Percentiles rank a stretch among this genome's conserved stretches.
Conservation (phyloP, 2,113 vertebrate genomes). For the Cromileptes altivelis region DNA sequence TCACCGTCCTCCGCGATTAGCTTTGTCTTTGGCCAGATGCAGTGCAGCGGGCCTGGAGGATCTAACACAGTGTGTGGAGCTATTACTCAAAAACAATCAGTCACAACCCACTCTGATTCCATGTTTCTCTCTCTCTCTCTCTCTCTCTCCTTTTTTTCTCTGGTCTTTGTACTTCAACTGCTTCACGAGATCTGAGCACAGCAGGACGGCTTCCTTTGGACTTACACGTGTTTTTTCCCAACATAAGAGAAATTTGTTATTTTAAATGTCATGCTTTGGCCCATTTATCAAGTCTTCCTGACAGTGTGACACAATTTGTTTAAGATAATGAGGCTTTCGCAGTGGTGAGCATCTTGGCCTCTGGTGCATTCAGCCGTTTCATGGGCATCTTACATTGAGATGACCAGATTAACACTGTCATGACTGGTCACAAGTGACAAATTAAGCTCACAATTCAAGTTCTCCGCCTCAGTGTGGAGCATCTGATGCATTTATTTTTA, state of each 20-base stretch:
- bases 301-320: slow-evolving; percentile 56
- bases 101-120: slow-evolving; percentile 69
- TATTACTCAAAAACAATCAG: slow-evolving; percentile 78
- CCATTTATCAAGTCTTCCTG: slow-evolving; percentile 57
- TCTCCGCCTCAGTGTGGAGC: not conserved
- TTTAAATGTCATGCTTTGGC: slow-evolving; percentile 57
- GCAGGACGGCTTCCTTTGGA: slow-evolving; percentile 49
- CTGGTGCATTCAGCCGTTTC: slow-evolving; percentile 30
- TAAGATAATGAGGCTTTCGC: slow-evolving; percentile 45
- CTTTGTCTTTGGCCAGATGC: slow-evolving; percentile 76
- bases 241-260: slow-evolving; percentile 45
- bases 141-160: not conserved
- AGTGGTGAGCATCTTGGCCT: slow-evolving; percentile 41
- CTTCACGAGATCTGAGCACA: slow-evolving; percentile 55
- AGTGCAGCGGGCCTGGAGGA: slow-evolving; percentile 71
- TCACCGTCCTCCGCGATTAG: slow-evolving; percentile 77
- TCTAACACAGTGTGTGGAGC: slow-evolving; percentile 65
- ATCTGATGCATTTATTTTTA: not conserved
- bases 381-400: slow-evolving; percentile 32
- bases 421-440: slow-evolving; percentile 29
- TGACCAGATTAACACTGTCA: slow-evolving; percentile 24
- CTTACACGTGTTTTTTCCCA: slow-evolving; percentile 6
- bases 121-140: slow-evolving; percentile 7
- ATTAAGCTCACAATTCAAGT: slow-evolving; percentile 25
- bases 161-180: slow-evolving; percentile 53